Evolutionary conservation across 2,113 vertebrate species (phyloP).

Genomic region (Cynopterus brachyotis): DNA sequence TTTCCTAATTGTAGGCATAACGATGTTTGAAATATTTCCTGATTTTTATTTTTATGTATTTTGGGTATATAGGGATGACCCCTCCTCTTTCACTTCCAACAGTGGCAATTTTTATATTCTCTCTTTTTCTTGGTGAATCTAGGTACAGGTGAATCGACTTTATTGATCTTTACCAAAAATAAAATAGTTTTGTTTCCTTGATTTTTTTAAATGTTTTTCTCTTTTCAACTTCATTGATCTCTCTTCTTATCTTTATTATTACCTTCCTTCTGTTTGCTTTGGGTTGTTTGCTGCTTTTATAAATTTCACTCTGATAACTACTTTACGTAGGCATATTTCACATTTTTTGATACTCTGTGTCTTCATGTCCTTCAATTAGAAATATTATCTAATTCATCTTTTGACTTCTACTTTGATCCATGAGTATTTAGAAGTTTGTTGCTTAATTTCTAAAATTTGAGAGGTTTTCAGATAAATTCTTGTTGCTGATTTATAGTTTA

Average conservation of each 20-base stretch:
- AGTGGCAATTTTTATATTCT: neutral
- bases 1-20: neutral
- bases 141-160: neutral
- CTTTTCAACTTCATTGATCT: neutral
- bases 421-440: neutral
- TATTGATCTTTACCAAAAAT: neutral
- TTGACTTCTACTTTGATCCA: neutral
- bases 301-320: neutral
- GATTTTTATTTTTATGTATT: conserved; percentile 9
- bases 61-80: neutral
- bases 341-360: neutral
- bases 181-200: neutral
- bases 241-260: neutral
- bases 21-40: neutral
- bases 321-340: neutral
- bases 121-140: neutral
- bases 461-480: neutral
- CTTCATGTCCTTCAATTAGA: neutral
- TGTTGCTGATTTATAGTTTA: neutral
- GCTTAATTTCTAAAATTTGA: conserved; percentile 6
- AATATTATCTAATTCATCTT: neutral
- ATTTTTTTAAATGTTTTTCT: neutral
- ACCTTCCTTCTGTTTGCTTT: neutral
- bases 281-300: neutral
- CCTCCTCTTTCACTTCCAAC: neutral